Percentiles rank a stretch among this genome's conserved stretches.
Evolutionary conservation across 1,140 invertebrate genomes (phyloP).

Genomic region (Lepeophtheirus salmonis): DNA sequence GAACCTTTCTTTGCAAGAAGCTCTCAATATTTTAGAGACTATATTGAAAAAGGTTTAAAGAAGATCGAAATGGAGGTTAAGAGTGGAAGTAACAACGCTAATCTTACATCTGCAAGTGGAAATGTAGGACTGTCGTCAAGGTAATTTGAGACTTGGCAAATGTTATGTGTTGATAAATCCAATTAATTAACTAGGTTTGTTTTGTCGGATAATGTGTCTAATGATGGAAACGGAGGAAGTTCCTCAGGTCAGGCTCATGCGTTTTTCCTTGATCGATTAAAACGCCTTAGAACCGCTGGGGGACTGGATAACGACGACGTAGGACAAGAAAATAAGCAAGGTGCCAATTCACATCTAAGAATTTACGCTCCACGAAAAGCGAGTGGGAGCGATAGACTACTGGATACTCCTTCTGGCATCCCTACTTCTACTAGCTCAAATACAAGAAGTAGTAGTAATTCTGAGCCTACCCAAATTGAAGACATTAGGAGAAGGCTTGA

Average conservation of each 20-base stretch:
- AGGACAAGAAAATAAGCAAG: neutral
- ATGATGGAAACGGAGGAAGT: neutral
- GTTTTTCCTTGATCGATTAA: neutral
- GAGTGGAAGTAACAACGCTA: constrained; percentile 21
- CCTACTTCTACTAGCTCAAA: neutral
- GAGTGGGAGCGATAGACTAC: neutral
- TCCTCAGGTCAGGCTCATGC: neutral
- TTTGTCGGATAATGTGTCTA: neutral
- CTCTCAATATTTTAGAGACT: constrained; percentile 76
- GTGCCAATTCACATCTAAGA: neutral
- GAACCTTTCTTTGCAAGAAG: constrained; percentile 70
- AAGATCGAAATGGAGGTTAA: constrained; percentile 43
- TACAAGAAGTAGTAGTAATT: neutral
- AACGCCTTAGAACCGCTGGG: neutral
- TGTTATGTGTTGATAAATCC: too few species aligned
- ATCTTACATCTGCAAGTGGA: too few species aligned
- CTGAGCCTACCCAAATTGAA: neutral
- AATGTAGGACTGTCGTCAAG: too few species aligned
- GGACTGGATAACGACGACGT: neutral
- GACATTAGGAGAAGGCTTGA: constrained; percentile 7
- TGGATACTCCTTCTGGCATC: neutral
- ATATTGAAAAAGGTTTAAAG: constrained; percentile 64
- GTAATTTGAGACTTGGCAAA: too few species aligned
- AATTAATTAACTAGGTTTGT: too few species aligned
- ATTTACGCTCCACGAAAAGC: neutral